phyloP scores from a whole-genome alignment of 1,140 invertebrate genomes.

The Ceratosolen fusciceps region DNA sequence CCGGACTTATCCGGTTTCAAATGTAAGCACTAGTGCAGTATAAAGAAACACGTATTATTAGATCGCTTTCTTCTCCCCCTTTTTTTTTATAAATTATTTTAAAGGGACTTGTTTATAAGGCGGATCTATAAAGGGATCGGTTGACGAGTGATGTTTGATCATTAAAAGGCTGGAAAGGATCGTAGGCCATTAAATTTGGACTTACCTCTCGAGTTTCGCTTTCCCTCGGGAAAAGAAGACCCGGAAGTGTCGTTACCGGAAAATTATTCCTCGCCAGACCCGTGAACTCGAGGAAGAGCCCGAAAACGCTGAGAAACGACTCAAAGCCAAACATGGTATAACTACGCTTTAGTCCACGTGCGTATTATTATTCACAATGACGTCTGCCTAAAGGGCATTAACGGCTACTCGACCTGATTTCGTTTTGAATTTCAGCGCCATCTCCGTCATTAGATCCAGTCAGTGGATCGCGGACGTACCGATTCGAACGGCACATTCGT shows the following conservation, averaged over 20 bases:
- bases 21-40: too few relatives aligned
- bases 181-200: too few relatives aligned
- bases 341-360: background rate
- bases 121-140: too few relatives aligned
- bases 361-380: constrained; percentile 1
- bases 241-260: constrained; percentile 60
- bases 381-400: constrained; percentile 10
- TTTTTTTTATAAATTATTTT: too few relatives aligned
- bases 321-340: constrained; percentile 21
- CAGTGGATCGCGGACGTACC: background rate
- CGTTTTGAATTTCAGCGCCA: constrained; percentile 31
- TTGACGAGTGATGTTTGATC: too few relatives aligned
- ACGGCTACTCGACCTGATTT: constrained; percentile 25
- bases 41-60: too few relatives aligned
- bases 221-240: constrained; percentile 86
- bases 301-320: constrained; percentile 30
- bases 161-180: too few relatives aligned
- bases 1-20: too few relatives aligned
- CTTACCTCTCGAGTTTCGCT: constrained; percentile 85
- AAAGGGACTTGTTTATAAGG: too few relatives aligned
- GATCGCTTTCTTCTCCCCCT: too few relatives aligned
- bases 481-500: too few relatives aligned
- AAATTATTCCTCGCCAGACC: constrained; percentile 48
- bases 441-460: background rate
- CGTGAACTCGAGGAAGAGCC: constrained; percentile 6